Conservation (phyloP, 2,113 vertebrate genomes). For the Daboia siamensis region DNA sequence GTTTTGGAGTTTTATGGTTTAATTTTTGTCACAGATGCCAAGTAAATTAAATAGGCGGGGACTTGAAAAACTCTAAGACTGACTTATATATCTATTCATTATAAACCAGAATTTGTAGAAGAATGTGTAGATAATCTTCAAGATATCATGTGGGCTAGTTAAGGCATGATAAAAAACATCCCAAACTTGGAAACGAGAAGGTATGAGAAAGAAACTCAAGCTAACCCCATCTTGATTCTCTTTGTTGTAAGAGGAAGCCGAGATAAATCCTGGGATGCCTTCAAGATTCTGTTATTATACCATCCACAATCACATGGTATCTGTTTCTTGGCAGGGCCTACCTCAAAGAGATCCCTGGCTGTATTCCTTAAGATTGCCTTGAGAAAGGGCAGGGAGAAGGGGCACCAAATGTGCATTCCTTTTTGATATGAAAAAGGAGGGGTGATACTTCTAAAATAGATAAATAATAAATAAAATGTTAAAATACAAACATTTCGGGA, state of each 20-base stretch:
- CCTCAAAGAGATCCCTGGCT: neutral
- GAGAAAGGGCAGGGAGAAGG: neutral
- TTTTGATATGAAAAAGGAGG: neutral
- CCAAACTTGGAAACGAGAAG: no score
- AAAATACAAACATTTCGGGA: neutral
- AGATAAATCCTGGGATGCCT: neutral
- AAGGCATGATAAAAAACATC: neutral
- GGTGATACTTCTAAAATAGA: neutral
- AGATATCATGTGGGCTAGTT: neutral
- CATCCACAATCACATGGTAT: neutral
- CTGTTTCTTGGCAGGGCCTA: neutral
- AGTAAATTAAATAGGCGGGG: neutral
- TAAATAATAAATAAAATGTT: neutral
- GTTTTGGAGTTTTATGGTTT: neutral
- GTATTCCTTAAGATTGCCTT: neutral
- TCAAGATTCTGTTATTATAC: neutral
- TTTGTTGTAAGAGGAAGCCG: neutral
- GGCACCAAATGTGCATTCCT: neutral
- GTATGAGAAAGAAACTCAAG: neutral
- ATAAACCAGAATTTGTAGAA: neutral
- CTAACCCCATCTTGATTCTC: neutral
- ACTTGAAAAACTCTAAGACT: neutral
- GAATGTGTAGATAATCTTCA: neutral
- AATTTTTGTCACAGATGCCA: neutral
- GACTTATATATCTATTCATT: neutral